These are phyloP conservation scores for Matsumurasca onukii DNA, from an alignment of 1,140 invertebrate genomes.

Conservation along the genomic window DNA sequence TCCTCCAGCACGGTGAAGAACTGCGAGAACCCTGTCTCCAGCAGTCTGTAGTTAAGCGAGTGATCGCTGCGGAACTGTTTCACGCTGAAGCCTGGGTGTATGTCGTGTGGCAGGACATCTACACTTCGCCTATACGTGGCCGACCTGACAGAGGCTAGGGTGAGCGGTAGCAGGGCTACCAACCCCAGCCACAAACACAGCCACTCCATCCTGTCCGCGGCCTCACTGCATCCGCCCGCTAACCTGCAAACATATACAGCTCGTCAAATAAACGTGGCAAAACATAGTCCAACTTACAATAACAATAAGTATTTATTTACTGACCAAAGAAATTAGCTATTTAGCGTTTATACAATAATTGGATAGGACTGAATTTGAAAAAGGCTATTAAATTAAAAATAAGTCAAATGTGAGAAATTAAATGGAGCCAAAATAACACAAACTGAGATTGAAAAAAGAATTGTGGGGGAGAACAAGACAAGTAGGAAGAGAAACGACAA, in stretches of 20 bases:
- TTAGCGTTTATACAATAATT: no score
- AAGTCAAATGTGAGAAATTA: no score
- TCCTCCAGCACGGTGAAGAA: slow-evolving; percentile 86
- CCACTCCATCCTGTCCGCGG: slow-evolving; percentile 13
- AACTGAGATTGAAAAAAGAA: no score
- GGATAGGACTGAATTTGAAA: no score
- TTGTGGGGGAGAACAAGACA: no score
- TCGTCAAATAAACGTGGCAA: no score
- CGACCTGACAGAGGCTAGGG: neutral
- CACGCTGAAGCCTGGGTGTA: slow-evolving; percentile 81
- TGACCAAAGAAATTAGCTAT: no score
- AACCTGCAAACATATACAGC: neutral
- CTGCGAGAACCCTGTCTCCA: slow-evolving; percentile 75
- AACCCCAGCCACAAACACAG: slow-evolving; percentile 24
- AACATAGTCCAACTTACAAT: no score
- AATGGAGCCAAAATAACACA: no score
- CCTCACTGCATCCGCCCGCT: neutral
- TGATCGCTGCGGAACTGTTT: slow-evolving; percentile 62
- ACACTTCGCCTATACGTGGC: slow-evolving; percentile 40
- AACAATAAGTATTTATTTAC: no score
- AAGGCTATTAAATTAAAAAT: no score
- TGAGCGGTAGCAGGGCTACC: neutral
- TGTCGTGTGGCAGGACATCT: slow-evolving; percentile 63
- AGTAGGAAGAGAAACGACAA: no score
- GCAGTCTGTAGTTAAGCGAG: slow-evolving; percentile 61